phyloP scores from a whole-genome alignment of 1,140 invertebrate species.

The Zaprionus vittiger region DNA sequence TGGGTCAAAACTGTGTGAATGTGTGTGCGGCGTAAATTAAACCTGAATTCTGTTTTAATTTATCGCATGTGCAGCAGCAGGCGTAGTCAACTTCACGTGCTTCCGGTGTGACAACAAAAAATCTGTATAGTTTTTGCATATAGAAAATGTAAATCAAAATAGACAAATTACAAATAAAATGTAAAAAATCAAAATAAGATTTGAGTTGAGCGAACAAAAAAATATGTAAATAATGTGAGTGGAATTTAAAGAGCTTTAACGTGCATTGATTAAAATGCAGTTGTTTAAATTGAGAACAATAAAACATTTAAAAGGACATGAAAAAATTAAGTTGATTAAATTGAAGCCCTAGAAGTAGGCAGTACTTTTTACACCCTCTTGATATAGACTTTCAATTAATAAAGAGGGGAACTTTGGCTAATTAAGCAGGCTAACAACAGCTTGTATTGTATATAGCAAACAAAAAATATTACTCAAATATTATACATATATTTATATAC shows the following conservation, averaged over 20 bases:
- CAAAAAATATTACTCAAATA: too few species aligned
- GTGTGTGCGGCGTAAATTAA: conserved; percentile 1
- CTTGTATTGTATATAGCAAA: too few species aligned
- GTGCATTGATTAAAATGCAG: not conserved
- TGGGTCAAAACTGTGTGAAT: conserved; percentile 25
- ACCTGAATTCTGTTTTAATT: conserved; percentile 9
- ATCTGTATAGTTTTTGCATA: not conserved
- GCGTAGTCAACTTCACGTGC: conserved; percentile 15
- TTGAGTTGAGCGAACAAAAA: not conserved
- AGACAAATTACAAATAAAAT: conserved; percentile 1
- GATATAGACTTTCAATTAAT: too few species aligned
- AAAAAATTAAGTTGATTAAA: not conserved
- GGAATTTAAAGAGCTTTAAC: not conserved
- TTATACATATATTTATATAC: too few species aligned
- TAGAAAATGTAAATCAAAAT: not conserved
- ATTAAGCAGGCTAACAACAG: not conserved
- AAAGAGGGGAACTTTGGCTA: not conserved
- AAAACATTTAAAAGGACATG: too few species aligned
- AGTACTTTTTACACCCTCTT: not conserved
- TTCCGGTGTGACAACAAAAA: not conserved
- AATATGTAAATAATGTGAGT: not conserved
- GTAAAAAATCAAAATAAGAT: conserved; percentile 5
- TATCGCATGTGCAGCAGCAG: not conserved
- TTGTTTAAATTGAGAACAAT: not conserved
- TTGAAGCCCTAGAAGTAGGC: not conserved